phyloP scores from a whole-genome alignment of 1,140 invertebrate genomes.

The Drosophila sturtevanti region DNA sequence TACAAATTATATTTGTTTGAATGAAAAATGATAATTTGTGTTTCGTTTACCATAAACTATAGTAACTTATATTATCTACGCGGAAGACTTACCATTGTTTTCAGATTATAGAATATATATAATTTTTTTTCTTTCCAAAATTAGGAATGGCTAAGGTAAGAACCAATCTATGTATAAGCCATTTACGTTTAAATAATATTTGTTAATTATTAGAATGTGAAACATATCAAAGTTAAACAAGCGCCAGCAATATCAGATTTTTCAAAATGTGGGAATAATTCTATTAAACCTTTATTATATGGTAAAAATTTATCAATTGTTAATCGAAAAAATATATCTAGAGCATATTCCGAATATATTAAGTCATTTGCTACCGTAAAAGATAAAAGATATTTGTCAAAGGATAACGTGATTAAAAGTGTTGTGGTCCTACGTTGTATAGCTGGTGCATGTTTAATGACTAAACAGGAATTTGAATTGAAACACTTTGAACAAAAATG shows the following conservation, averaged over 20 bases:
- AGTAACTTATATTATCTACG: not conserved
- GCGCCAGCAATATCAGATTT: too few species aligned
- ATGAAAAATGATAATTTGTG: not conserved
- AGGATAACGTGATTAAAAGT: not conserved
- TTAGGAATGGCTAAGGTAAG: not conserved
- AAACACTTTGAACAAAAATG: not conserved
- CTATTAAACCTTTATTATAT: not conserved
- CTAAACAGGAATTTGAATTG: slow-evolving; percentile 6
- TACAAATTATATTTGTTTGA: not conserved
- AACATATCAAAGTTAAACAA: too few species aligned
- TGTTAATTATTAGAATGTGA: too few species aligned
- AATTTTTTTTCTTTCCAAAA: not conserved
- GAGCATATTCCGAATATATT: slow-evolving; percentile 13
- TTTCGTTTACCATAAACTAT: not conserved
- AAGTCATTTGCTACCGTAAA: slow-evolving; percentile 12
- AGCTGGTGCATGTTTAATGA: slow-evolving; percentile 5
- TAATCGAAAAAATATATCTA: not conserved
- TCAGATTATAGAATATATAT: not conserved
- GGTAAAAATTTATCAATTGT: not conserved
- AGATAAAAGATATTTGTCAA: slow-evolving; percentile 16
- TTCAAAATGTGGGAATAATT: too few species aligned
- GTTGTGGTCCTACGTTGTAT: not conserved
- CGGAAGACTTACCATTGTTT: not conserved
- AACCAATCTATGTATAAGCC: too few species aligned
- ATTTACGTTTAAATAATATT: too few species aligned